Percentiles rank a stretch among this genome's conserved stretches.
Conservation (phyloP, 2,797 vertebrate genomes). For the Eulemur coronatus region DNA sequence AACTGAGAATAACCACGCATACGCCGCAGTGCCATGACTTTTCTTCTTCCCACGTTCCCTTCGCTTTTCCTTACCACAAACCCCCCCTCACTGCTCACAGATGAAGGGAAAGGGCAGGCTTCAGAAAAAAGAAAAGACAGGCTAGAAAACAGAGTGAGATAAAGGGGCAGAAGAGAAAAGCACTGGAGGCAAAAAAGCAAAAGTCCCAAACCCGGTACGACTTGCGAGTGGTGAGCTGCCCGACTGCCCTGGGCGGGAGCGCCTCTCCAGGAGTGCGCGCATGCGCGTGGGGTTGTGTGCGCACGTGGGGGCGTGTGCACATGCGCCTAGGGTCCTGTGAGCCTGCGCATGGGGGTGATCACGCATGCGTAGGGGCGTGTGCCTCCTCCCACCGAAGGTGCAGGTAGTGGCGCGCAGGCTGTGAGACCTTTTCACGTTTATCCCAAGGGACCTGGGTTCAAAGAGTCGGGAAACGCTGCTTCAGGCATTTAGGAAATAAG, state of each 20-base stretch:
- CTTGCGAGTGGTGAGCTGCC: rapidly evolving
- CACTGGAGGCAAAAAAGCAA: not conserved
- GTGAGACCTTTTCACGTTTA: not conserved
- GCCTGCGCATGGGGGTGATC: no score
- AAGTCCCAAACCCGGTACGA: not conserved
- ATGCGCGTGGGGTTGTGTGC: no score
- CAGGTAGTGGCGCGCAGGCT: not conserved
- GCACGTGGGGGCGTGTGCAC: no score
- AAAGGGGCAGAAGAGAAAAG: not conserved
- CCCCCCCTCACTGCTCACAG: not conserved
- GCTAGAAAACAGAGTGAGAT: not conserved
- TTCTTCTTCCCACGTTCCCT: no score
- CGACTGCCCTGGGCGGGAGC: no score
- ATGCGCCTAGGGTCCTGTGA: not conserved
- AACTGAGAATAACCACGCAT: rapidly evolving
- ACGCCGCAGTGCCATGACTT: rapidly evolving
- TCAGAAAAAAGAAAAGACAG: not conserved
- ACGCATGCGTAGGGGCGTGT: no score
- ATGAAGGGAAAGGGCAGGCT: not conserved
- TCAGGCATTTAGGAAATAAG: not conserved
- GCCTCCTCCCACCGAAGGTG: not conserved
- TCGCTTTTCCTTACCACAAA: not conserved
- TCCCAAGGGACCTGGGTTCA: not conserved
- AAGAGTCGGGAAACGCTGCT: not conserved
- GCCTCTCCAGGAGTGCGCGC: no score